These are phyloP conservation scores for Muschampia plurimacula DNA, from an alignment of 2,888 invertebrate species.

Conservation along the genomic window DNA sequence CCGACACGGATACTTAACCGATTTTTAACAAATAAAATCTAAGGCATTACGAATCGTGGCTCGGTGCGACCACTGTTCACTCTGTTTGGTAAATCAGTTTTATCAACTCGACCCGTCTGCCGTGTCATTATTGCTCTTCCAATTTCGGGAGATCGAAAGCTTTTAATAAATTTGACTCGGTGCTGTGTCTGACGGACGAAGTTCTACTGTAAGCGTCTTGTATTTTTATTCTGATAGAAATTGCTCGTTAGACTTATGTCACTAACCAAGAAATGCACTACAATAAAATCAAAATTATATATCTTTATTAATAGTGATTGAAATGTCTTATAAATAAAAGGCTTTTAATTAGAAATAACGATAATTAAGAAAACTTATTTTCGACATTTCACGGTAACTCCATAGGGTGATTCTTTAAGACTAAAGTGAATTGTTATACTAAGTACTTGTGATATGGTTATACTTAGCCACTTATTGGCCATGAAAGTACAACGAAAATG, in stretches of 20 bases:
- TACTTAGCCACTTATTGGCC: not conserved
- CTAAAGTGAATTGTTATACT: no score
- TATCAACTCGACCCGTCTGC: constrained; percentile 52
- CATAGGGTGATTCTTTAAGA: no score
- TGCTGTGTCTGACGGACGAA: constrained; percentile 2
- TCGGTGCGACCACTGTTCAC: constrained; percentile 68
- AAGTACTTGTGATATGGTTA: no score
- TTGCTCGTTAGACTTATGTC: not conserved
- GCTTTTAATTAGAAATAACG: no score
- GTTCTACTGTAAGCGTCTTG: not conserved
- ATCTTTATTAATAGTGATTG: no score
- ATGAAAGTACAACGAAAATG: not conserved
- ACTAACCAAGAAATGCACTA: not conserved
- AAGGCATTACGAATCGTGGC: constrained; percentile 83
- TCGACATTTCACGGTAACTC: no score
- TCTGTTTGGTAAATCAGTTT: constrained; percentile 68
- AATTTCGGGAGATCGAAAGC: constrained; percentile 27
- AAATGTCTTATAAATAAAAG: no score
- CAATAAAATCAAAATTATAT: not conserved
- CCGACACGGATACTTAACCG: constrained; percentile 86
- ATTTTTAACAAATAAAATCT: constrained; percentile 86
- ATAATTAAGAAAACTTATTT: no score
- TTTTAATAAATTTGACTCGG: constrained; percentile 31
- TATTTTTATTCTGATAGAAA: constrained; percentile 7
- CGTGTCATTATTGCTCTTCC: constrained; percentile 28